These are phyloP conservation scores for Catamblyrhynchus diadema DNA, from an alignment of 2,797 vertebrate species.

Conservation along the genomic window DNA sequence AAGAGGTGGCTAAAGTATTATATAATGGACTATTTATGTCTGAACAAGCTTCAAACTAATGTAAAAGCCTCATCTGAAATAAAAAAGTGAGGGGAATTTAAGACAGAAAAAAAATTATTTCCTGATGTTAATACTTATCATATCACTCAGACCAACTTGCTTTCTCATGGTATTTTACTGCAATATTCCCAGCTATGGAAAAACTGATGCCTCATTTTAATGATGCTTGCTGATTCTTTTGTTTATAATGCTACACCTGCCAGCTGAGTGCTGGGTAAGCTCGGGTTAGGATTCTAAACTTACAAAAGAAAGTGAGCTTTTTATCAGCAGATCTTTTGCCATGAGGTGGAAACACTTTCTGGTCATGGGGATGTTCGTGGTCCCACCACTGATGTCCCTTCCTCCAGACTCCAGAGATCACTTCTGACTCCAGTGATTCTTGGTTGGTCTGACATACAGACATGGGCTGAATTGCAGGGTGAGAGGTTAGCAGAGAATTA, in stretches of 20 bases:
- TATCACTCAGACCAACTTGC: not conserved
- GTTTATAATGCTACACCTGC: not conserved
- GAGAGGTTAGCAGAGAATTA: not conserved
- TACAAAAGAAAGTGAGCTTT: not conserved
- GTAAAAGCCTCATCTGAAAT: not conserved
- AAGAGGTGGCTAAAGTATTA: not conserved
- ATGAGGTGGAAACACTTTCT: not conserved
- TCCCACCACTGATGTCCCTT: not conserved
- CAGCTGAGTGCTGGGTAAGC: not conserved
- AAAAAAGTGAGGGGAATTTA: not conserved
- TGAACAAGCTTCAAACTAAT: not conserved
- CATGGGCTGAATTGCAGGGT: not conserved
- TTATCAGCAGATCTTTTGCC: not conserved
- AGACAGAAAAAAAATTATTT: not conserved
- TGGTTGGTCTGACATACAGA: not conserved
- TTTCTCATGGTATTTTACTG: not conserved
- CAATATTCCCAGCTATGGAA: not conserved
- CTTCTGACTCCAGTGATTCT: not conserved
- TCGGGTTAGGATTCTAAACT: not conserved
- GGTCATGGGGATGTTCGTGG: not conserved
- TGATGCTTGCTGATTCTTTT: not conserved
- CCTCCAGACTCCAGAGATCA: not conserved
- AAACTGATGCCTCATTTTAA: not conserved
- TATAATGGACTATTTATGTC: not conserved
- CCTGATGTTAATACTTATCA: not conserved